Conservation (phyloP, 2,797 vertebrate species). For the Ammospiza maritima region DNA sequence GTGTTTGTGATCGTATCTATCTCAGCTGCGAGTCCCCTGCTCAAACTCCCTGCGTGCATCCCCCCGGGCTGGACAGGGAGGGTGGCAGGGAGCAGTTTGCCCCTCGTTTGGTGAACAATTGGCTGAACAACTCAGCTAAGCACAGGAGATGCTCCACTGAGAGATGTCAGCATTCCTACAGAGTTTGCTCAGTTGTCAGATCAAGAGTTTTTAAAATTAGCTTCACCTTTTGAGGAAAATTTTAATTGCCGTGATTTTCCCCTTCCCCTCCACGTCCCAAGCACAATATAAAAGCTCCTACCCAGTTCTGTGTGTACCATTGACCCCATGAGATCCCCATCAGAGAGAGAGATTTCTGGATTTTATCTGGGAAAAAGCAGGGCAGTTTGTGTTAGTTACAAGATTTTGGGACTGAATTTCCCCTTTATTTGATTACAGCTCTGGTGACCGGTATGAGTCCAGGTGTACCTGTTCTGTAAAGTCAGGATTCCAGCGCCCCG, state of each 20-base stretch:
- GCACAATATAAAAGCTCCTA: not conserved
- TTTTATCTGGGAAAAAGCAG: not conserved
- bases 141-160: not conserved
- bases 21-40: not conserved
- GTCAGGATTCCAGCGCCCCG: not conserved
- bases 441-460: not conserved
- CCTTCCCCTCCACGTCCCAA: not conserved
- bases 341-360: not conserved
- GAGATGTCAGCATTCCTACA: not conserved
- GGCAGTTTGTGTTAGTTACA: not conserved
- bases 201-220: not conserved
- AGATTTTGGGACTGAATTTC: not conserved
- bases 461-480: not conserved
- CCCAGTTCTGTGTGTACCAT: not conserved
- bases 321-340: not conserved
- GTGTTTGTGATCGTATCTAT: not conserved
- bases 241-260: not conserved
- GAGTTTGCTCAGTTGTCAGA: not conserved
- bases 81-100: not conserved
- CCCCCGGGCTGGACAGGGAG: not conserved
- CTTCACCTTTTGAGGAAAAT: not conserved
- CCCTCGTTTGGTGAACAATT: conserved; percentile 1
- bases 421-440: not conserved
- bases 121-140: not conserved
- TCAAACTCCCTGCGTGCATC: not conserved